A percentile compares a stretch with the other conserved stretches of the same genome.
Evolutionary conservation across 1,140 invertebrate species (phyloP).

Genomic region (Eupristina koningsbergeri): DNA sequence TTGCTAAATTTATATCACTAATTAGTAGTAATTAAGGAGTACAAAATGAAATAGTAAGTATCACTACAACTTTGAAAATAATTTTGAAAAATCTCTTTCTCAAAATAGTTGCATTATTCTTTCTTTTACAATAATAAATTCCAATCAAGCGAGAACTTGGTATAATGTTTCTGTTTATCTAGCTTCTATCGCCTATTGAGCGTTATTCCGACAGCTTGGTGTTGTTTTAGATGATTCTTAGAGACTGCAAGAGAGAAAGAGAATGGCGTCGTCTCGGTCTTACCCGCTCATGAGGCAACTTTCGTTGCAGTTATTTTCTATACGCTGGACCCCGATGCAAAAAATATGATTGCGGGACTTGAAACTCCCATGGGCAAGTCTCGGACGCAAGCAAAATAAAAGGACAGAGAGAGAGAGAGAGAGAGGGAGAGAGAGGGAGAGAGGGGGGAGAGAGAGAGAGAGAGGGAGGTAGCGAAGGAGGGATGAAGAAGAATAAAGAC

Average conservation of each 20-base stretch:
- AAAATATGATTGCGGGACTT: conserved; percentile 67
- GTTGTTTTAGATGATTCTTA: conserved; percentile 23
- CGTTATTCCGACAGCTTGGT: conserved; percentile 57
- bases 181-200: conserved; percentile 54
- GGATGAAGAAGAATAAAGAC: conserved; percentile 63
- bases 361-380: conserved; percentile 63
- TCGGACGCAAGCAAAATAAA: conserved; percentile 32
- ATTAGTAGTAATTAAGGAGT: background rate
- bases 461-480: conserved; percentile 23
- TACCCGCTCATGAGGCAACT: conserved; percentile 46
- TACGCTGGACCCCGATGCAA: conserved; percentile 56
- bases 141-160: conserved; percentile 9
- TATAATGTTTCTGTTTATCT: conserved; percentile 42
- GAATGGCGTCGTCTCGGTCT: background rate
- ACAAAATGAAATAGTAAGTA: background rate
- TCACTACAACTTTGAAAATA: background rate
- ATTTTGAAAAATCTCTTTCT: background rate
- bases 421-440: background rate
- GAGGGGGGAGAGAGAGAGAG: conserved; percentile 13
- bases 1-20: too few relatives aligned
- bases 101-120: conserved; percentile 1
- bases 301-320: conserved; percentile 58
- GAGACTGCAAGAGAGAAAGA: background rate
- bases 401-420: conserved; percentile 24
- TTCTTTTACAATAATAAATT: conserved; percentile 19